phyloP scores from a whole-genome alignment of 2,113 vertebrate genomes.

The Eurypyga helias region DNA sequence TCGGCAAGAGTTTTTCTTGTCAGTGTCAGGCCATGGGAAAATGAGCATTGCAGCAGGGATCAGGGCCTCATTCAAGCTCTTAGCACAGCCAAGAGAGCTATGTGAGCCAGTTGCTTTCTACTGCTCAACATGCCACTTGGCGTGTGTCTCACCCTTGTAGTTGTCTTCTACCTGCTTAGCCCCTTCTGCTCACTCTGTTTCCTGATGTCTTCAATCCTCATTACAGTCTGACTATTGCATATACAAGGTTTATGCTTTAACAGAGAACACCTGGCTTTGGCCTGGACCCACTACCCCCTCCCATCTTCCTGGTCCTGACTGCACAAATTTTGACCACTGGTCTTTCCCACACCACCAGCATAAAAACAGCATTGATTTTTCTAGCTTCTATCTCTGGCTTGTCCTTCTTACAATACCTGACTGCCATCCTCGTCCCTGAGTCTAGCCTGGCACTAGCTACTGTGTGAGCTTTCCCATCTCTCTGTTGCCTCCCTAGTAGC shows the following conservation, averaged over 20 bases:
- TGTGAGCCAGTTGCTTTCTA: not conserved
- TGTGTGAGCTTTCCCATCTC: not conserved
- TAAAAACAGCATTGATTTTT: not conserved
- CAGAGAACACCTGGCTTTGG: not conserved
- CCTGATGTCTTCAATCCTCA: not conserved
- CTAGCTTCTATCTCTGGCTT: not conserved
- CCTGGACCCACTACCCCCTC: not conserved
- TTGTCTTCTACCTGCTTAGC: not conserved
- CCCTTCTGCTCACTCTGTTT: not conserved
- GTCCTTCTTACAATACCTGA: not conserved
- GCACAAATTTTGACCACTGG: not conserved
- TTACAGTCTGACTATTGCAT: not conserved
- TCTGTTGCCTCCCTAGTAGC: not conserved
- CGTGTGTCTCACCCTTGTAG: not conserved
- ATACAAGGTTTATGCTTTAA: not conserved
- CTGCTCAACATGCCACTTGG: not conserved
- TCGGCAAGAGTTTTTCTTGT: not conserved
- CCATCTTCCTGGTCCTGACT: not conserved
- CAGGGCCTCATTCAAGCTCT: not conserved
- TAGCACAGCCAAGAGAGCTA: not conserved
- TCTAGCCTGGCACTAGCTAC: not conserved
- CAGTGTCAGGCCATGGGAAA: not conserved
- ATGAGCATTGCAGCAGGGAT: not conserved
- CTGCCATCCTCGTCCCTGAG: not conserved
- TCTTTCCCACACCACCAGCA: not conserved